Evolutionary conservation across 1,140 invertebrate genomes (phyloP), one percentile per base, ranked within the genome.

Genomic region (Achatina immaculata): DNA sequence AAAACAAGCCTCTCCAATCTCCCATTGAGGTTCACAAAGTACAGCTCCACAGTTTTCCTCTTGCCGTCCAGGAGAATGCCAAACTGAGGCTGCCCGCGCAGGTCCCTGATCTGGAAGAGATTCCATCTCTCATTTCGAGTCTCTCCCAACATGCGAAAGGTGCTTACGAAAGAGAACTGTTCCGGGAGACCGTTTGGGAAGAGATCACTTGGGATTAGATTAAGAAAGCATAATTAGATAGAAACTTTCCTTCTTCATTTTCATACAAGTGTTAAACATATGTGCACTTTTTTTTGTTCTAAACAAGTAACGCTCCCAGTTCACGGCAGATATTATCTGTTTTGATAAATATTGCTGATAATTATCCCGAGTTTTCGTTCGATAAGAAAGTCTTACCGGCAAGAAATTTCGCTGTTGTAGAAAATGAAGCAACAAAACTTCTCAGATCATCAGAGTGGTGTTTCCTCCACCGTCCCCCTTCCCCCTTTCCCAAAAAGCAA

Each of bases 111-210:
- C 43, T 93, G 91, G 75, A 96, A 92, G 24, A 96, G 89, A 85
- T 95, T 93, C 95, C 95, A 96, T 0, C 94, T 90, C 34, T 91
- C 90, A 84, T 92, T 93, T 0, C 93, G 92, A n/a, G 92, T 88
- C 84, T 93, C 93, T 34, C 80, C 80, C 48, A 92, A 91, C 51
- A 93, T 92, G 58, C 94, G 91, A 85, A 95, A 94, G 1, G 94
- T 95, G 82, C 93, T 93, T 55, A 95, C 93, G 83, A 95, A 93
- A 19, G 94, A 95, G 88, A 95, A 95, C 88, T 95, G 93, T 51
- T 94, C 92, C 1, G 95, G 95, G 69, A 95, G 88, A 11, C 94
- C 95, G 79, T 92, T 89, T 2, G 94, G 94, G 88, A 95, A 95
- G 73, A 95, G 92, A 65, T 93, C 91, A 83, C 94, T 95, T 87